Base-by-base conservation (phyloP, 1,140 invertebrate species). In the Portunus trituberculatus region DNA sequence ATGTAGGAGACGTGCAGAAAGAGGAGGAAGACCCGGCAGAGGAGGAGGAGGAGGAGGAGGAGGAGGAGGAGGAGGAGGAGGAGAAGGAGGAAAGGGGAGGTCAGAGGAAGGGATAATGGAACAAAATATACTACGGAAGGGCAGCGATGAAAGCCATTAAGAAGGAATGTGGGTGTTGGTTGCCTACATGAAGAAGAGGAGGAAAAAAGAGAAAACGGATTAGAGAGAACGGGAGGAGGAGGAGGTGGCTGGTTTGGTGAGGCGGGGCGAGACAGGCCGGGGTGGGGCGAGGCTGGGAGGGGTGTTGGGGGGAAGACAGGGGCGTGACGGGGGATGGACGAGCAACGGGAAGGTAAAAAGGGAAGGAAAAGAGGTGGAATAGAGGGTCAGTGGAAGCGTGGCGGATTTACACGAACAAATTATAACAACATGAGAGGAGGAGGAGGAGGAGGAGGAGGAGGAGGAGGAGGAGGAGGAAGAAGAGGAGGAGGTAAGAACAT, bases 1-100 rank as follows among this genome's bases (percentile, higher is more conserved):
- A 76, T 76, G 20, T 76, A n/a, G 16, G 67, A 76, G 67, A n/a
- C n/a, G 67, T n/a, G 67, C 4, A 76, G 67, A n/a, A n/a, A 20
- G 67, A 76, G 67, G 67, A 76, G 67, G 67, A n/a, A 20, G 67
- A 76, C 12, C 10, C 12, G 67, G 67, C 12, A 25, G 67, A 76
- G 67, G 67, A 76, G 67, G 67, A 76, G 67, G 67, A 76, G 67
- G 67, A 25, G 67, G n/a, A 76, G 67, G 67, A 76, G n/a, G 67
- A 76, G 67, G n/a, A 25, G 52, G 25, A 76, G 67, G 16, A 76
- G 20, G 6, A n/a, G 67, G 67, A 76, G 25, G 6, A 76, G 59
- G 59, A 25, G 59, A 76, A 25, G 59, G 59, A 76, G 59, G 59
- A 76, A 76, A 76, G n/a, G 67, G 25, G 25, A 76, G 20, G 16